Evolutionary conservation across 2,797 vertebrate species (phyloP).

Genomic region (Cossypha niveicapilla): DNA sequence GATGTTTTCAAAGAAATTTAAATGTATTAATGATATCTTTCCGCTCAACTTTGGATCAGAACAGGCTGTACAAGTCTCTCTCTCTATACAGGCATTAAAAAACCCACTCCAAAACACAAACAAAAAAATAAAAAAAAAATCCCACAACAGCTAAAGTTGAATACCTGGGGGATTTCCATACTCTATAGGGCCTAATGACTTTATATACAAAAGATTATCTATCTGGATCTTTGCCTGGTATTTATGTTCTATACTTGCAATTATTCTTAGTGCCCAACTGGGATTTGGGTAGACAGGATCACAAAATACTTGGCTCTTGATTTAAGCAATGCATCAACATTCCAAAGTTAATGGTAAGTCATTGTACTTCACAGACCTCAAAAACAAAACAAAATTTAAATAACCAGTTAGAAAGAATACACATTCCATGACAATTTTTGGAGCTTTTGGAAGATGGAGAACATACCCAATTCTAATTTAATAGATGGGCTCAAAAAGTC

Average conservation of each 20-base stretch:
- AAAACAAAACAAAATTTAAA: background rate
- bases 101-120: rapidly evolving
- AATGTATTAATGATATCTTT: background rate
- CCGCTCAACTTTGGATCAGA: background rate
- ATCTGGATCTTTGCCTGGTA: background rate
- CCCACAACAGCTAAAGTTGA: background rate
- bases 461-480: background rate
- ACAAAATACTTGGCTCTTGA: background rate
- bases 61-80: rapidly evolving
- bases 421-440: background rate
- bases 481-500: background rate
- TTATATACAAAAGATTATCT: background rate
- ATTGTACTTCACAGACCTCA: background rate
- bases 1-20: background rate
- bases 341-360: background rate
- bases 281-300: background rate
- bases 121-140: rapidly evolving
- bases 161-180: background rate
- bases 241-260: background rate
- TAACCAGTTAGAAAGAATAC: background rate
- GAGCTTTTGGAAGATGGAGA: background rate
- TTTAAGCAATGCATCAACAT: background rate
- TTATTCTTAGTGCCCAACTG: background rate
- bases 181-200: background rate
- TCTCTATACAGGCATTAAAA: background rate